Conservation (phyloP, 2,797 vertebrate genomes). For the Gymnopithys bicolor region DNA sequence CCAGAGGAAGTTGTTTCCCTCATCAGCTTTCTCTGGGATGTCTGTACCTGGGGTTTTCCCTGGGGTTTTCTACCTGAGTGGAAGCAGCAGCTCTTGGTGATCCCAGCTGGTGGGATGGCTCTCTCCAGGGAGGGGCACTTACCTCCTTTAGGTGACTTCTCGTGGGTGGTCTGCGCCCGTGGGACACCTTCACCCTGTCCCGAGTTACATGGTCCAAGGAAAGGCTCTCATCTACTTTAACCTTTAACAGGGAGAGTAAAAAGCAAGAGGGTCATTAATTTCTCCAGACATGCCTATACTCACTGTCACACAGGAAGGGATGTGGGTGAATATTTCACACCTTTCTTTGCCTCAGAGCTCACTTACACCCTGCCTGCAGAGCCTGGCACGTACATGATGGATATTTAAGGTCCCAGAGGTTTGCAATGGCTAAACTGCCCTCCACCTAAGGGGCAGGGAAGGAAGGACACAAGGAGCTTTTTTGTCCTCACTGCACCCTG, state of each 20-base stretch:
- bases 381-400: fast-evolving
- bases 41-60: not conserved
- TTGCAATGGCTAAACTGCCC: not conserved
- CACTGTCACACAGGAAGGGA: not conserved
- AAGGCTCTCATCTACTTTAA: constrained; percentile 86
- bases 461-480: constrained; percentile 16
- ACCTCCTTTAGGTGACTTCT: constrained; percentile 95
- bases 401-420: not conserved
- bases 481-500: not conserved
- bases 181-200: constrained; percentile 85
- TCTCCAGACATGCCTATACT: not conserved
- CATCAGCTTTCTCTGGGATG: not conserved
- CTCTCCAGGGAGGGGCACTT: not conserved
- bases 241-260: constrained; percentile 72
- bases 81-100: not conserved
- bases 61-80: not conserved
- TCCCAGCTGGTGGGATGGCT: not conserved
- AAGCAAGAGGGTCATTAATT: not conserved
- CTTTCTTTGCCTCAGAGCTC: not conserved
- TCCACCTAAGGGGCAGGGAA: not conserved
- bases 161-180: constrained; percentile 88
- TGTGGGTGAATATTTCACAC: not conserved
- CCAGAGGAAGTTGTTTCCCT: not conserved
- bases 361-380: not conserved
- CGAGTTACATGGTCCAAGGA: constrained; percentile 92